A percentile compares a stretch with the other conserved stretches of the same genome.
Conservation (phyloP, 2,888 invertebrate genomes). For the Hedychridium roseum region DNA sequence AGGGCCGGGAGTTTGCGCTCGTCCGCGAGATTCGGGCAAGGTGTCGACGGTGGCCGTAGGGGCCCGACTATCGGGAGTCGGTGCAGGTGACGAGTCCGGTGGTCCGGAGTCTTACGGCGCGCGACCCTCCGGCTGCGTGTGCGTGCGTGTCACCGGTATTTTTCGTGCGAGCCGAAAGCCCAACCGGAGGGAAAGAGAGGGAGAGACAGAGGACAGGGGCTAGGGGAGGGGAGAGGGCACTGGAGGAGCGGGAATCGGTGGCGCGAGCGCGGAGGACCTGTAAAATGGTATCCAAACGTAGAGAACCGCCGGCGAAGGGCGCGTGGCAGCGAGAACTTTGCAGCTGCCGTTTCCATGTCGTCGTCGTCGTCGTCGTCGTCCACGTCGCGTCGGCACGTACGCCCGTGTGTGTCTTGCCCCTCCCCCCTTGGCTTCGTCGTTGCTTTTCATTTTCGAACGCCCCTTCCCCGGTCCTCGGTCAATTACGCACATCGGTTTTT, state of each 20-base stretch:
- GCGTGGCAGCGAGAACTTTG: conserved; percentile 50
- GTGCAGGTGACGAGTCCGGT: conserved; percentile 62
- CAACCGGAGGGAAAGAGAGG: conserved; percentile 6
- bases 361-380: conserved; percentile 16
- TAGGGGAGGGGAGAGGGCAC: conserved; percentile 7
- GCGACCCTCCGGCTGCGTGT: conserved; percentile 17
- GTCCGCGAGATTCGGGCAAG: conserved; percentile 37
- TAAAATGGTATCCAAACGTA: conserved; percentile 41
- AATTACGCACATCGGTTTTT: too few species aligned
- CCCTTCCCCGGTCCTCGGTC: too few species aligned
- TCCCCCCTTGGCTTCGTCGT: conserved; percentile 10
- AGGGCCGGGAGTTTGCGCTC: too few species aligned
- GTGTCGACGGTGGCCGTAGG: conserved; percentile 46
- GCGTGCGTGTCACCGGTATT: conserved; percentile 18
- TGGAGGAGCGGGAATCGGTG: conserved; percentile 29
- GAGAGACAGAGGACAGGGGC: conserved; percentile 15
- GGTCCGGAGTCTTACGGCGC: conserved; percentile 47
- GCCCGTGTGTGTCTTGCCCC: conserved; percentile 15
- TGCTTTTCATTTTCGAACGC: too few species aligned
- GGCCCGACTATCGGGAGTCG: conserved; percentile 44
- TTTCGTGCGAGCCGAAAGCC: conserved; percentile 8
- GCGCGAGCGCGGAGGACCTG: conserved; percentile 45
- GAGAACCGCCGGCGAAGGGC: conserved; percentile 45
- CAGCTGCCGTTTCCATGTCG: conserved; percentile 54
- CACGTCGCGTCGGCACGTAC: not conserved